phyloP scores from a whole-genome alignment of 2,888 invertebrate species.

The Allophyes oxyacanthae region DNA sequence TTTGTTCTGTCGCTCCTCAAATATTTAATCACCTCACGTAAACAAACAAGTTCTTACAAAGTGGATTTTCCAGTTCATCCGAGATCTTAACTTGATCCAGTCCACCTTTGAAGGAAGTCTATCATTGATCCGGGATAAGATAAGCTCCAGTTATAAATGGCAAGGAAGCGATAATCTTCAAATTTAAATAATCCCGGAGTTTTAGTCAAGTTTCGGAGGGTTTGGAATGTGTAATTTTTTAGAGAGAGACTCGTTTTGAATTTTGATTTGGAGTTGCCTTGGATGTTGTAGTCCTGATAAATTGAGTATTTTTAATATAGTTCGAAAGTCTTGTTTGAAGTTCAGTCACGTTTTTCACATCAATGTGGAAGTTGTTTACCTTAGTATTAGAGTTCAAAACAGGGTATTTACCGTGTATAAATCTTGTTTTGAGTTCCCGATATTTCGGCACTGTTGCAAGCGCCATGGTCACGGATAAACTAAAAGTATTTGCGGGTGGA shows the following conservation, averaged over 20 bases:
- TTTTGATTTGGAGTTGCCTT: constrained; percentile 48
- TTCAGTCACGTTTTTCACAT: too few relatives aligned
- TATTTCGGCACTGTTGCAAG: too few relatives aligned
- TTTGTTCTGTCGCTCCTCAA: too few relatives aligned
- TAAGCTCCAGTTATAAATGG: constrained; percentile 56
- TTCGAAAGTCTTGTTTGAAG: neutral
- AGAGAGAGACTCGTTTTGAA: constrained; percentile 47
- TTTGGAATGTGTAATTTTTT: constrained; percentile 58
- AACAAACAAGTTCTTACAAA: neutral
- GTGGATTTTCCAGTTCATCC: constrained; percentile 30
- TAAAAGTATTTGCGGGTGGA: too few relatives aligned
- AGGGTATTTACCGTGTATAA: too few relatives aligned
- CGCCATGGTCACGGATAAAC: too few relatives aligned
- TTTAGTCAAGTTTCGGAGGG: constrained; percentile 44
- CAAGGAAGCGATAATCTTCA: constrained; percentile 52
- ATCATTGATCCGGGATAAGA: constrained; percentile 57
- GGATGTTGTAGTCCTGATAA: constrained; percentile 24
- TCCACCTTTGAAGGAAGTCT: constrained; percentile 45
- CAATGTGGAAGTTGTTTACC: too few relatives aligned
- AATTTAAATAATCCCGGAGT: constrained; percentile 59
- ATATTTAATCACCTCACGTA: neutral
- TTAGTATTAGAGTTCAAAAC: too few relatives aligned
- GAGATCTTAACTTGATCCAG: constrained; percentile 31
- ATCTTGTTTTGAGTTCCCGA: too few relatives aligned
- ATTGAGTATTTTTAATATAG: constrained; percentile 4